Conservation (phyloP, 2,888 invertebrate genomes). For the Stenodema calcarata region DNA sequence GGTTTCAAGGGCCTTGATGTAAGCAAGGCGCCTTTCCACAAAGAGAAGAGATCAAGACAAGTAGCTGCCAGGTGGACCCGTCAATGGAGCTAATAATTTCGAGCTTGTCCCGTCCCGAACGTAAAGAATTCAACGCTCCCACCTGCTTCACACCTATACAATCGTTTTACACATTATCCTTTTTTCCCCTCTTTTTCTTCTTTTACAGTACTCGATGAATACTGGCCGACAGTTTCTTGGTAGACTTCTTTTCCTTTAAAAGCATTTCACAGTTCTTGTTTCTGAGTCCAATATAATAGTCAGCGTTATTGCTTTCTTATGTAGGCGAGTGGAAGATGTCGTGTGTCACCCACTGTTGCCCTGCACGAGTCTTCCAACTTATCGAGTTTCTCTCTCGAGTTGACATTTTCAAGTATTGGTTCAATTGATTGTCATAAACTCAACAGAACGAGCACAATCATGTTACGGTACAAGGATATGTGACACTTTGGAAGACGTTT, state of each 20-base stretch:
- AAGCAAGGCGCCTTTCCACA: background rate
- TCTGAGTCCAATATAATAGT: background rate
- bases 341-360: too few species aligned
- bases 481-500: too few species aligned
- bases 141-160: constrained; percentile 19
- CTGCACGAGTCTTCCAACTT: too few species aligned
- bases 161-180: background rate
- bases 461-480: too few species aligned
- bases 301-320: too few species aligned
- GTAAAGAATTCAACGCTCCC: constrained; percentile 8
- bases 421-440: too few species aligned
- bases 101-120: background rate
- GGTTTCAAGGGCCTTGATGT: background rate
- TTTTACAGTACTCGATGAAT: background rate
- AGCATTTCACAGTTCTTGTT: background rate
- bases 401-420: too few species aligned
- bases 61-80: constrained; percentile 16
- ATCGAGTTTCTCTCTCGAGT: too few species aligned
- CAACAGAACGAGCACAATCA: too few species aligned
- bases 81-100: background rate
- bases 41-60: constrained; percentile 10
- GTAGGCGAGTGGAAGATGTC: too few species aligned
- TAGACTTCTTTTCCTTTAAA: background rate
- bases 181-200: background rate
- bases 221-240: background rate